Evolutionary conservation across 2,888 invertebrate species (phyloP).

Genomic region (Tachina grossa): DNA sequence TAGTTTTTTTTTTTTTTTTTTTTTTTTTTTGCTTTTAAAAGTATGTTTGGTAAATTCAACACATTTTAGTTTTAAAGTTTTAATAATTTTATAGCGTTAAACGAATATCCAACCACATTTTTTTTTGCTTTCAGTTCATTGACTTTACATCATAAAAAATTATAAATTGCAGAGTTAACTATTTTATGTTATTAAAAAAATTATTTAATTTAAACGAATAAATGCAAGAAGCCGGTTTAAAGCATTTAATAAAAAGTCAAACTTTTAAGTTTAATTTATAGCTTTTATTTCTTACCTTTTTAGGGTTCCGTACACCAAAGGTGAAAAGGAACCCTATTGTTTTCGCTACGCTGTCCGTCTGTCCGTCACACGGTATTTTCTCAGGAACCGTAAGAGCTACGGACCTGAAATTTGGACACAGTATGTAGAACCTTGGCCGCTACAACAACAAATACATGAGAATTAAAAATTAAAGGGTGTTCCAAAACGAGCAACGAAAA

Average conservation of each 20-base stretch:
- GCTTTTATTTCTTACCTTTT: background rate
- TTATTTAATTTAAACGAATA: slow-evolving; percentile 22
- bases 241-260: background rate
- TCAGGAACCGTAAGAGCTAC: too few relatives aligned
- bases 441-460: too few relatives aligned
- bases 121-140: slow-evolving; percentile 24
- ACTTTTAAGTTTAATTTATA: background rate
- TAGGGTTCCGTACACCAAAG: too few relatives aligned
- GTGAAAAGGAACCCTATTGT: too few relatives aligned
- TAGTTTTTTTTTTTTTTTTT: background rate
- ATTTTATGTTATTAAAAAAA: slow-evolving; percentile 4
- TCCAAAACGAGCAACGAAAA: too few relatives aligned
- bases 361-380: too few relatives aligned
- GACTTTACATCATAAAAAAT: slow-evolving; percentile 1
- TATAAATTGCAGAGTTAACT: slow-evolving; percentile 13
- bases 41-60: background rate
- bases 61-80: slow-evolving; percentile 10
- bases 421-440: too few relatives aligned
- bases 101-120: background rate
- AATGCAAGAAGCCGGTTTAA: background rate
- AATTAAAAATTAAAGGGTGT: too few relatives aligned
- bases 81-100: background rate
- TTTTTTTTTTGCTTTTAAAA: background rate
- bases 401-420: too few relatives aligned
- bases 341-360: too few relatives aligned